Base-by-base conservation (phyloP, 2,113 vertebrate genomes). In the Pseudorectes ferrugineus region DNA sequence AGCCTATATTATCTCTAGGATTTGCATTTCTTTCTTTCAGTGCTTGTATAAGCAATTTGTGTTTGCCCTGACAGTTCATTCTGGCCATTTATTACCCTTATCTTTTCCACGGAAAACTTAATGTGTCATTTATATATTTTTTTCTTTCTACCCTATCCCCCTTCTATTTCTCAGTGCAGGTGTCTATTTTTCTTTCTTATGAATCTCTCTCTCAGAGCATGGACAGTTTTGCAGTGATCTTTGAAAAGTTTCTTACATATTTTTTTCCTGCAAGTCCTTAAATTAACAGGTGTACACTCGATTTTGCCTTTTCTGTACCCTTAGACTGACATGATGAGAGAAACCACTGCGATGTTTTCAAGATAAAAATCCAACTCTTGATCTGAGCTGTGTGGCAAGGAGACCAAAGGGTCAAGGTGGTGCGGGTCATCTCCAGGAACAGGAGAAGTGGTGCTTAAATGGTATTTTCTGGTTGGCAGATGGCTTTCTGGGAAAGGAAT, bases 21-120 rank as follows among this genome's bases (percentile, higher is more conserved):
- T 89, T 93, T 89, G 45, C 57, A 36, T 59, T 80, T 92, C 33
- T 78, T 83, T 55, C 46, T 77, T 75, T 81, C 62, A 75, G 20
- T 25, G 28, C 83, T 89, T 87, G 33, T 72, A 25, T 45, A 85
- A 85, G 40, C 5, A 63, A 31, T 61, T 87, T 3, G 1, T 36
- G 5, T 57, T 78, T 81, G n/a, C 11, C 28, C 21, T 81, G 26
- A 36, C 57, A 14, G 9, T 67, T 87, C 14, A 35, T 95, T 92
- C 38, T 81, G 54, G 35, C 15, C 12, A 33, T 87, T 82, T 88
- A 22, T 74, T 46, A 62, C 12, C 16, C 36, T 77, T 79, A 88
- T 65, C 31, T 89, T 73, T 75, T 85, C 77, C 54, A 65, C 23
- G 15, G 73, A 95, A 95, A 88, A 52, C 13, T 23, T 70, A 51